Base-by-base conservation (phyloP, 2,113 vertebrate species). In the Channa maculata region DNA sequence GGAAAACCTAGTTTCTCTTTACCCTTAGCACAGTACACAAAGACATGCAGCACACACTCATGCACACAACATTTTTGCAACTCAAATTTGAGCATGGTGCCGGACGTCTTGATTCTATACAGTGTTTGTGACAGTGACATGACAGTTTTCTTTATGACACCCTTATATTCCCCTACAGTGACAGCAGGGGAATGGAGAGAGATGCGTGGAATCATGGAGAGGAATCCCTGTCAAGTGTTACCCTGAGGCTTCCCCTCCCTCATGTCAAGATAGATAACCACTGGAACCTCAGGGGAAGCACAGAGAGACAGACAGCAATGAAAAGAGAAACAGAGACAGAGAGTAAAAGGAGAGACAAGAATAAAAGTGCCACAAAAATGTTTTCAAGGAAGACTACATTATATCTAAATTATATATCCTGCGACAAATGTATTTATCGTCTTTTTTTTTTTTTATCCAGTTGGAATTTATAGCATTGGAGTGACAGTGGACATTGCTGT, bases 51-150 rank as follows among this genome's bases (percentile, higher is more conserved):
- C 8, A 49, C 13, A 13, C 15, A 54, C 49, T 62, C 37, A 65
- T 41, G 51, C 13, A 74, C 58, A 74, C 58, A 53, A 61, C 39
- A 65, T 65, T 52, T 67, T 57, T 65, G 71, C 61, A 52, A 76
- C 59, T 67, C 80, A 65, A 44, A 71, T 44, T 49, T 6, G 3
- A 12, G 53, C 68, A 2, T 45, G 46, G 15, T n/a, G 64, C 57
- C 2, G 69, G 75, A 83, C 54, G 24, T 60, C 73, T 79, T 36
- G 10, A 48, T 58, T 77, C 54, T 73, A 80, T 59, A 86, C 65
- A 82, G 54, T 83, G 77, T 83, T 69, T 82, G 64, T 83, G 89
- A 90, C 87, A 88, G 77, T 88, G 77, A 89, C 86, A 92, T 88
- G 86, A 87, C 87, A 87, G 83, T 75, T 36, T 66, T 87, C 84